Conservation (phyloP, 2,113 vertebrate genomes). For the Phocoena sinus region DNA sequence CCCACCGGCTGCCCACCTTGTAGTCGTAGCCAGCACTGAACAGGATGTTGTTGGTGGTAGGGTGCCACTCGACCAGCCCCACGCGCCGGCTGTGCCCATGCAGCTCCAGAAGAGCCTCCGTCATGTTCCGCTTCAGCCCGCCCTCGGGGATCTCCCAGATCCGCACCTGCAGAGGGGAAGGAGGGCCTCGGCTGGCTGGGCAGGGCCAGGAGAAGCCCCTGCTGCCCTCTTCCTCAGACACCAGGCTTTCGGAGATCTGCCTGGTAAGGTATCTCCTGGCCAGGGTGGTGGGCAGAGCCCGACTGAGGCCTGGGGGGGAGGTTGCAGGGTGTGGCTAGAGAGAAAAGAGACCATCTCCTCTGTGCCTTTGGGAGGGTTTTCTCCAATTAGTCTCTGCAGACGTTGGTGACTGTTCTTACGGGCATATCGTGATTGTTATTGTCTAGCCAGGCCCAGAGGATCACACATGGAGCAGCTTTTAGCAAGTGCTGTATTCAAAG, state of each 20-base stretch:
- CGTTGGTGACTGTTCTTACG: neutral
- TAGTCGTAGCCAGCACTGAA: slow-evolving; percentile 98
- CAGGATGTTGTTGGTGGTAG: slow-evolving; percentile 95
- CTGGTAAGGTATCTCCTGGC: neutral
- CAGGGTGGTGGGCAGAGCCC: accelerated
- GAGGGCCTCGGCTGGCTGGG: neutral
- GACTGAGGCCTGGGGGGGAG: neutral
- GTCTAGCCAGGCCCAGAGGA: neutral
- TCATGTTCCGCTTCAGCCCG: slow-evolving; percentile 92
- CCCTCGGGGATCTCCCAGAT: slow-evolving; percentile 97
- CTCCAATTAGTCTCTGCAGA: neutral
- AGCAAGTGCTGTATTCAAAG: neutral
- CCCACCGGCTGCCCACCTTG: slow-evolving; percentile 82
- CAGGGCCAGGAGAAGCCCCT: neutral
- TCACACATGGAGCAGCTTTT: neutral
- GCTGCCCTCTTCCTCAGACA: neutral
- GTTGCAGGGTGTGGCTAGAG: neutral
- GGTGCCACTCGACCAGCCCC: slow-evolving; percentile 97
- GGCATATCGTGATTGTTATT: neutral
- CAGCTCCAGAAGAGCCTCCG: slow-evolving; percentile 91
- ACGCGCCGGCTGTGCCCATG: slow-evolving; percentile 97
- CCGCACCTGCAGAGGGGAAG: slow-evolving; percentile 83
- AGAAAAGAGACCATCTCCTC: neutral
- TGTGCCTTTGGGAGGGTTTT: neutral
- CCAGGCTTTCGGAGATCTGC: neutral